Conservation (phyloP, 1,140 invertebrate species). For the Solenopsis fugax region DNA sequence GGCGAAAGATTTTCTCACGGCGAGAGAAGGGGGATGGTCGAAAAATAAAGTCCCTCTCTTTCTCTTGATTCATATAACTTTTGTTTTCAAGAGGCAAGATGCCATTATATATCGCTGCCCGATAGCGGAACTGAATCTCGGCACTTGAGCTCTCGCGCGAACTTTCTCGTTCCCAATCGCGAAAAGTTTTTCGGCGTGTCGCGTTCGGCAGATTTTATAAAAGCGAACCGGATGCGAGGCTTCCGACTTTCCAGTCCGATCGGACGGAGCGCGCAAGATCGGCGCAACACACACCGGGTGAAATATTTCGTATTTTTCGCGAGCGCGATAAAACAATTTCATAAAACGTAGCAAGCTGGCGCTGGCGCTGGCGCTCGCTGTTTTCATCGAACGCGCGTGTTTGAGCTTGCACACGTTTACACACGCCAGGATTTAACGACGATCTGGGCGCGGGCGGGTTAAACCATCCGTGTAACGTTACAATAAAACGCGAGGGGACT, state of each 20-base stretch:
- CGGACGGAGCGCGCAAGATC: conserved; percentile 15
- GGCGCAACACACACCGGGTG: background rate
- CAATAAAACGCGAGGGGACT: conserved; percentile 1
- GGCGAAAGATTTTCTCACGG: background rate
- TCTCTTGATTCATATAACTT: conserved; percentile 29
- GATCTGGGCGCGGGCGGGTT: background rate
- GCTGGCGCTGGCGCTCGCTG: background rate
- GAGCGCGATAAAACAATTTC: conserved; percentile 36
- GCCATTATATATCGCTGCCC: conserved; percentile 14
- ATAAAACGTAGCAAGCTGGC: conserved; percentile 6
- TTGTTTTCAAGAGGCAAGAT: background rate
- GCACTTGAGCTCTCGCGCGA: background rate
- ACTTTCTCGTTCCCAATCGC: background rate
- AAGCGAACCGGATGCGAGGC: background rate
- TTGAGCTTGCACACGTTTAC: conserved; percentile 30
- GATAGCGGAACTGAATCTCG: conserved; percentile 28
- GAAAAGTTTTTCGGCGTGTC: background rate
- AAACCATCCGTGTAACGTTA: conserved; percentile 24
- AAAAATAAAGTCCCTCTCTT: background rate
- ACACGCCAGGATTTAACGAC: conserved; percentile 24
- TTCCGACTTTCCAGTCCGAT: background rate
- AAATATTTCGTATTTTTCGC: conserved; percentile 70
- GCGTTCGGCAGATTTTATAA: conserved; percentile 15
- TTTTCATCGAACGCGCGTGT: conserved; percentile 20
- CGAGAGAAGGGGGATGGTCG: background rate